Base-by-base conservation (phyloP, 1,140 invertebrate genomes). In the Leptonema lineaticorne region DNA sequence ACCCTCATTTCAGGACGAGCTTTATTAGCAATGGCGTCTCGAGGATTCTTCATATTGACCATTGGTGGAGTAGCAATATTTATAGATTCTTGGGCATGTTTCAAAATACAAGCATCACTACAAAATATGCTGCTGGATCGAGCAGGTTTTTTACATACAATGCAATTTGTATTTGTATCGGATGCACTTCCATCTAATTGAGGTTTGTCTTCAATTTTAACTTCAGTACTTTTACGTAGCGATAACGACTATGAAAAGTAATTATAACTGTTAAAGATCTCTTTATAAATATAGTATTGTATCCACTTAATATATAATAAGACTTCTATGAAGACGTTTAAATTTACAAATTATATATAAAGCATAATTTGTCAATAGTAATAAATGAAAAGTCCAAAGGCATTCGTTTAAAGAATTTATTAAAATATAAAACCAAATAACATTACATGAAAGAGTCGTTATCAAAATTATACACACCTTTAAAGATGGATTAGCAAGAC, bases 21-120 rank as follows among this genome's bases (percentile, higher is more conserved):
- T 78, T 82, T 79, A 4, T 79, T 83, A 11, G 63, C 67, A 9
- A 7, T 24, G 30, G 67, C 11, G 69, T 79, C 78, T 8, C 29
- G 59, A 18, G 33, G 7, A 28, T 65, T 66, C 24, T 57, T 56
- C 9, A 33, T 4, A 37, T 45, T 41, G 9, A 29, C 20, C 46
- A 6, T 58, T 2, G 53, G 41, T 28, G 66, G 26, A 7, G 66
- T 7, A 28, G 83, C 82, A 69, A 77, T 82, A 8, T 79, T 80
- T 6, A 91, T 76, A 0, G 90, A 89, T 67, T 90, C 88, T 73
- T 91, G 87, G 0, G 92, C 92, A 81, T 96, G 92, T 69, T 89
- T 89, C 41, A 90, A 81, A 74, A 96, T 94, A 76, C 95, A 97
- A 9, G 86, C 84, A 74, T 94, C 90, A 71, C 92, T 92, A 76